Percentiles rank a stretch among this genome's conserved stretches.
Evolutionary conservation across 2,888 invertebrate species (phyloP).

Genomic region (Pterobdella sp.): DNA sequence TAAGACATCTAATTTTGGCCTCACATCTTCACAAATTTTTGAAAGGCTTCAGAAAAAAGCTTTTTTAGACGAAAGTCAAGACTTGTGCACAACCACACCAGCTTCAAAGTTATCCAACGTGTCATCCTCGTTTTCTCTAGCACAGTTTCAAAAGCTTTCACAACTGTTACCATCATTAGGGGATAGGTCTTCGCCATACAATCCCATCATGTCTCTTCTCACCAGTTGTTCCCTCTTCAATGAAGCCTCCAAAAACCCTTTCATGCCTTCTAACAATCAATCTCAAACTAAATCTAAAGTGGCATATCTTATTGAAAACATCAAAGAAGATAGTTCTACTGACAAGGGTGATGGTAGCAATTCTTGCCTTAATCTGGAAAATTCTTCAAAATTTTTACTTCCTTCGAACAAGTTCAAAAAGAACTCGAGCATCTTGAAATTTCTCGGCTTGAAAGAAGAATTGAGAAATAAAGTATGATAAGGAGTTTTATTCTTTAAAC

Average conservation of each 20-base stretch:
- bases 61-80: not conserved
- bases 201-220: slow-evolving; percentile 24
- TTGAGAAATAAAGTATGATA: not conserved
- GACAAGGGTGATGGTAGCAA: not conserved
- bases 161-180: not conserved
- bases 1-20: not conserved
- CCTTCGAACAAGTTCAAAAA: not conserved
- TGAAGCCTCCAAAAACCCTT: slow-evolving; percentile 27
- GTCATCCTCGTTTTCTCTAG: not conserved
- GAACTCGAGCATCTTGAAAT: not conserved
- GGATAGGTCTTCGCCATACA: slow-evolving; percentile 26
- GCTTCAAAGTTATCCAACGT: not conserved
- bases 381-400: not conserved
- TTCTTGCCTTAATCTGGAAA: not conserved
- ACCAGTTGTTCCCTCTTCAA: slow-evolving; percentile 26
- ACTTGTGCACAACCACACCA: not conserved
- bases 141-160: not conserved
- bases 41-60: not conserved
- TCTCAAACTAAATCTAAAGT: not conserved
- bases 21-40: not conserved
- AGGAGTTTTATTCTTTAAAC: no score
- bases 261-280: not conserved
- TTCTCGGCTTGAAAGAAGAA: not conserved
- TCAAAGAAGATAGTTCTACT: not conserved
- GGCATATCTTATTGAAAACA: no score